Evolutionary conservation across 2,797 vertebrate species (phyloP).

Genomic region (Botia almorhae): DNA sequence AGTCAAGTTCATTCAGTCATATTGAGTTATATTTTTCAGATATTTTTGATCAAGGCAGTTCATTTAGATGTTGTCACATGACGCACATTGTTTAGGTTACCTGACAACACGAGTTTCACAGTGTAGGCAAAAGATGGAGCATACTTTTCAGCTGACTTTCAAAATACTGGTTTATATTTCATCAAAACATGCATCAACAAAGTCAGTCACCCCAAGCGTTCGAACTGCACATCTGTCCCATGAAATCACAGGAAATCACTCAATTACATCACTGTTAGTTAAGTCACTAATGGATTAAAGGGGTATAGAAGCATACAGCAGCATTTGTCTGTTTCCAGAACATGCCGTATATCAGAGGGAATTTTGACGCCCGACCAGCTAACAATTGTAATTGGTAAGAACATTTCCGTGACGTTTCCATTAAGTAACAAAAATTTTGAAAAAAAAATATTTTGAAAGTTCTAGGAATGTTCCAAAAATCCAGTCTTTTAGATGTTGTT

Average conservation of each 20-base stretch:
- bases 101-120: neutral
- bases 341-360: neutral
- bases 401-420: too few relatives aligned
- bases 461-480: too few relatives aligned
- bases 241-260: neutral
- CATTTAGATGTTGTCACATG: neutral
- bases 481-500: too few relatives aligned
- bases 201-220: neutral
- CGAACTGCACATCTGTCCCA: neutral
- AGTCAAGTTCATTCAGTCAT: neutral
- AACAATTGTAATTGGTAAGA: too few relatives aligned
- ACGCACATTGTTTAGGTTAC: neutral
- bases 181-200: neutral
- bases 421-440: too few relatives aligned
- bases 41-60: neutral
- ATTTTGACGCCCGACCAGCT: too few relatives aligned
- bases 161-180: slow-evolving; percentile 4
- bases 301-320: neutral
- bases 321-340: neutral
- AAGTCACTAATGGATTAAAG: neutral
- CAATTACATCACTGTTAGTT: neutral
- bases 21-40: neutral
- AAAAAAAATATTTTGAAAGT: too few relatives aligned
- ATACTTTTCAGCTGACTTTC: neutral
- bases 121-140: neutral